These are phyloP conservation scores for Apostichopus californicus DNA, from an alignment of 35 echinoderm and acorn worm species.

Conservation along the genomic window DNA sequence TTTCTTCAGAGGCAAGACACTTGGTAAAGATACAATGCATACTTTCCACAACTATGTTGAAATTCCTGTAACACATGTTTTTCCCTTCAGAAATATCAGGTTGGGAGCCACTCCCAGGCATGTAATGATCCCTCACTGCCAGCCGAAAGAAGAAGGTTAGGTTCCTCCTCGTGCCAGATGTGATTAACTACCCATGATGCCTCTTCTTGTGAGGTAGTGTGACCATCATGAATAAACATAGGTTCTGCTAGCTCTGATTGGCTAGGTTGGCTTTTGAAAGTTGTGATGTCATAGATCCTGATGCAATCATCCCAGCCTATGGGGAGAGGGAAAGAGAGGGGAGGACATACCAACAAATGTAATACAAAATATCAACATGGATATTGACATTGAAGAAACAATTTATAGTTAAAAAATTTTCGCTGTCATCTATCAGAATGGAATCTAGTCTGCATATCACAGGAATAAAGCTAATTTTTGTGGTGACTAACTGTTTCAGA, in stretches of 20 bases:
- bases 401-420: too few species aligned
- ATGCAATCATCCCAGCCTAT: constrained; percentile 24
- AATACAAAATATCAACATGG: too few species aligned
- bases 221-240: constrained; percentile 32
- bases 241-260: neutral
- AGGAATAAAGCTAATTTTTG: too few species aligned
- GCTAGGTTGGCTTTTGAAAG: neutral
- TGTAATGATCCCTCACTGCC: constrained; percentile 37
- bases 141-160: constrained; percentile 21
- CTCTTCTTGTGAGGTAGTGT: neutral
- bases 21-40: too few species aligned
- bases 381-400: too few species aligned
- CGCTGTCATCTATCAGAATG: too few species aligned
- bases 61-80: neutral
- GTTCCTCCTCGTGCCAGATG: constrained; percentile 19
- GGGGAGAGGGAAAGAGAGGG: neutral
- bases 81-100: neutral
- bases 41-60: too few species aligned
- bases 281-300: constrained; percentile 23
- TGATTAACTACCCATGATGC: neutral
- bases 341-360: too few species aligned
- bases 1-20: too few species aligned
- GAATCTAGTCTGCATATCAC: too few species aligned
- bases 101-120: constrained; percentile 34
- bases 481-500: too few species aligned